These are phyloP conservation scores for Apodemus sylvaticus DNA, from an alignment of 2,113 vertebrate genomes.

Conservation along the genomic window DNA sequence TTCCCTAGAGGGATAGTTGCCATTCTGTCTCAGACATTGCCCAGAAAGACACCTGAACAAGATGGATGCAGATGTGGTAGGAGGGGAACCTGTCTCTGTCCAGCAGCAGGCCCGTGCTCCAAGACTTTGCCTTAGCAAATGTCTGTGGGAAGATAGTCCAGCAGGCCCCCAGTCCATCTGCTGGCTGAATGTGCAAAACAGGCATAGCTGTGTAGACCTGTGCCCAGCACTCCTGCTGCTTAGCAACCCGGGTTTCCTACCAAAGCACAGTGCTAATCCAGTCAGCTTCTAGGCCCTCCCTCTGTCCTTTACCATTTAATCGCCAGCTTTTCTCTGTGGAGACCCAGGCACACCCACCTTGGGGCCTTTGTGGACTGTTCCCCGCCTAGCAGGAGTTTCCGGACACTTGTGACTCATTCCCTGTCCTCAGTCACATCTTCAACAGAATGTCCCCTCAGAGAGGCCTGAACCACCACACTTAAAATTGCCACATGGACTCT, in stretches of 20 bases:
- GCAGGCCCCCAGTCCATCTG: background rate
- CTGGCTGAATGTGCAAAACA: background rate
- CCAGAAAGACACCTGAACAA: background rate
- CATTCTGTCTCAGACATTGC: background rate
- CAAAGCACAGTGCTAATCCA: background rate
- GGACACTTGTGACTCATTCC: accelerated
- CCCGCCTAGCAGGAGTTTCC: background rate
- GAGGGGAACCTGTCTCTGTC: background rate
- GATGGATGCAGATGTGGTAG: background rate
- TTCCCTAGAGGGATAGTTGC: background rate
- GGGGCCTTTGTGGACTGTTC: background rate
- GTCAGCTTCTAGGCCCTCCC: background rate
- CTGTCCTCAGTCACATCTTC: background rate
- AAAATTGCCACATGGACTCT: background rate
- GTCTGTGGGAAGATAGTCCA: background rate
- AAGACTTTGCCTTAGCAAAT: background rate
- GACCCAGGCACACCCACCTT: background rate
- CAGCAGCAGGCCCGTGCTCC: background rate
- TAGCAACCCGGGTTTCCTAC: background rate
- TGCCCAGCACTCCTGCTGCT: background rate
- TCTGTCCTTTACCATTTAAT: background rate
- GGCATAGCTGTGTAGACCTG: background rate
- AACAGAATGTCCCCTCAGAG: background rate
- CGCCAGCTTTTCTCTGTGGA: background rate
- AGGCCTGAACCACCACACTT: background rate